These are phyloP conservation scores for Hemicrepidius hirtus DNA, from an alignment of 2,888 invertebrate species.

Conservation along the genomic window DNA sequence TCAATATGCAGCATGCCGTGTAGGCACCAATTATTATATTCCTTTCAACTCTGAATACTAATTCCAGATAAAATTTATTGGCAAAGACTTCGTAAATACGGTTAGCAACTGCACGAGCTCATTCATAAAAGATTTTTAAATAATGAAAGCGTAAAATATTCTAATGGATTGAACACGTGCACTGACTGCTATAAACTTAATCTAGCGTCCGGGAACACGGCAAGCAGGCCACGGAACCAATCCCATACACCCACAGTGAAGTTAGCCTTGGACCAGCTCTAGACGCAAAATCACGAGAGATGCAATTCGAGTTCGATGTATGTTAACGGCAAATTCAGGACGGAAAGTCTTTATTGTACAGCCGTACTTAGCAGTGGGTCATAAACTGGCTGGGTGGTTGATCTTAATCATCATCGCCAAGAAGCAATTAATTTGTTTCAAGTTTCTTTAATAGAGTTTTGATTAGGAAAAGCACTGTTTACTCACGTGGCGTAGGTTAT, in stretches of 20 bases:
- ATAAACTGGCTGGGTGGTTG: slow-evolving; percentile 34
- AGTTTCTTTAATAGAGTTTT: slow-evolving; percentile 40
- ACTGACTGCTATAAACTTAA: slow-evolving; percentile 45
- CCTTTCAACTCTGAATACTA: slow-evolving; percentile 26
- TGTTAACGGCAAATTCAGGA: slow-evolving; percentile 40
- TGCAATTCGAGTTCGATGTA: slow-evolving; percentile 30
- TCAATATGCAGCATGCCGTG: slow-evolving; percentile 4
- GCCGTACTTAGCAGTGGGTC: slow-evolving; percentile 29
- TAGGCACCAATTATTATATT: slow-evolving; percentile 10
- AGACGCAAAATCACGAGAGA: slow-evolving; percentile 30
- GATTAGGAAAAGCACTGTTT: slow-evolving; percentile 44
- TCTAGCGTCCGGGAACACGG: slow-evolving; percentile 54
- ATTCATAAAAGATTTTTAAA: slow-evolving; percentile 28
- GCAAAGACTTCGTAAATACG: slow-evolving; percentile 6
- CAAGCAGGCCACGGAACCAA: slow-evolving; percentile 50
- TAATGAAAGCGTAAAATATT: slow-evolving; percentile 29
- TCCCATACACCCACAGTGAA: slow-evolving; percentile 56
- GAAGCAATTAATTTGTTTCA: slow-evolving; percentile 42
- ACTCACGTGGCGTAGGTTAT: slow-evolving; percentile 29
- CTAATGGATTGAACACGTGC: slow-evolving; percentile 52
- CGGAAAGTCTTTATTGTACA: slow-evolving; percentile 28
- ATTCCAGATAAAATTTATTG: slow-evolving; percentile 8
- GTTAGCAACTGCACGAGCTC: slow-evolving; percentile 25
- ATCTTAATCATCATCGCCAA: slow-evolving; percentile 31
- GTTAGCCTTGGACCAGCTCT: slow-evolving; percentile 50